Conservation (phyloP, 2,113 vertebrate species). For the Labeo catla region DNA sequence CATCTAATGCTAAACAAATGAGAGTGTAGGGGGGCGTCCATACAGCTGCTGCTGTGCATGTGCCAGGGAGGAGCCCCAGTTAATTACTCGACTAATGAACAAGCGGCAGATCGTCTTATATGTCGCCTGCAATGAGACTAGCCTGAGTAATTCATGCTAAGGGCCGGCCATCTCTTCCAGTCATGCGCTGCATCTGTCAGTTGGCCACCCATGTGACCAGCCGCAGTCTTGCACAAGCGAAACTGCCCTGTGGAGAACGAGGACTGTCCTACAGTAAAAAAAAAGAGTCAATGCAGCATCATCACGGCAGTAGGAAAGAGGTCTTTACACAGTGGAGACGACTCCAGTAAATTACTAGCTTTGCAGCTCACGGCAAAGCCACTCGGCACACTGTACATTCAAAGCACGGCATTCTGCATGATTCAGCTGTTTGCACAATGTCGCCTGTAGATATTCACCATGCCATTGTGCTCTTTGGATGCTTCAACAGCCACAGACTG, state of each 20-base stretch:
- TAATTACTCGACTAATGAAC: conserved; percentile 62
- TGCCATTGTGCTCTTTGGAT: conserved; percentile 44
- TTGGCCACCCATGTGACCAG: neutral
- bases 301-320: conserved; percentile 19
- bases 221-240: neutral
- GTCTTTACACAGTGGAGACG: neutral
- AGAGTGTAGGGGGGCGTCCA: conserved; percentile 25
- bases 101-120: conserved; percentile 19
- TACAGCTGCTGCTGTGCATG: conserved; percentile 53
- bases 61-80: conserved; percentile 46
- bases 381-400: conserved; percentile 7
- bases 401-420: conserved; percentile 49
- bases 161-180: conserved; percentile 39
- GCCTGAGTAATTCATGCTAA: conserved; percentile 34
- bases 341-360: conserved; percentile 13
- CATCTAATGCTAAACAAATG: conserved; percentile 46
- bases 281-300: neutral
- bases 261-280: neutral
- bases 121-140: conserved; percentile 45
- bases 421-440: conserved; percentile 55
- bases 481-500: conserved; percentile 34
- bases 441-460: conserved; percentile 46
- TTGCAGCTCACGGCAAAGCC: conserved; percentile 1
- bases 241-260: conserved; percentile 6
- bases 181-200: conserved; percentile 18